Base-by-base conservation (phyloP, 2,797 vertebrate genomes). In the Oreochromis mossambicus region DNA sequence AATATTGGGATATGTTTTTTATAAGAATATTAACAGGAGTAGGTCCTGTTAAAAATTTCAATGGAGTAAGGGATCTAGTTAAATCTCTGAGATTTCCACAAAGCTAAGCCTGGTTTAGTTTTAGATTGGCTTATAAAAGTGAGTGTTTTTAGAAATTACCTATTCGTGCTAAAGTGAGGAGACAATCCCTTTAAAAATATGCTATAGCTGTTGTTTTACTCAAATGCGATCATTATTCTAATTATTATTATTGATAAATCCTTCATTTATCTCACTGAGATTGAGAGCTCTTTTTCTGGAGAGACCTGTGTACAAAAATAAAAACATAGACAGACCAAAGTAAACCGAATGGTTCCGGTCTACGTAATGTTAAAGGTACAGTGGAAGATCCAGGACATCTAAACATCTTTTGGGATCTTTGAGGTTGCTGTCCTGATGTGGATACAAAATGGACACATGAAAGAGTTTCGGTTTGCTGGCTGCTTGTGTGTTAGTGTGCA, bases 111-210 rank as follows among this genome's bases (percentile, higher is more conserved):
- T 56, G 26, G 54, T 8, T 56, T 56, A 29, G 26, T 5, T 56
- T 56, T 29, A 29, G 24, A 29, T 26, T 4, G 24, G 54, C 24
- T 26, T 9, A 56, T 56, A 29, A 56, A 26, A 29, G 51, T 56
- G 13, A 56, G 24, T 29, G 1, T 61, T 63, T 70, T 17, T 29
- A 92, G 76, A 85, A 83, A 75, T 87, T 56, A 87, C 79, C 76
- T 61, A 83, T 89, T 91, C 26, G 80, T 38, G 63, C 58, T 76
- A 79, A 85, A 85, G 52, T 84, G 77, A 89, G 68, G 80, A 87
- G 61, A 79, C 46, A 68, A 80, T 19, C 51, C 70, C 58, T 43
- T 80, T 50, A 79, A 91, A 73, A 88, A 89, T 91, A 77, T 81
- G 15, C 58, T 63, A 19, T 36, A 54, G 12, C 68, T 84, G 81